These are phyloP conservation scores for Lutraria rhynchaena DNA, from an alignment of 1,140 invertebrate species.

Conservation along the genomic window DNA sequence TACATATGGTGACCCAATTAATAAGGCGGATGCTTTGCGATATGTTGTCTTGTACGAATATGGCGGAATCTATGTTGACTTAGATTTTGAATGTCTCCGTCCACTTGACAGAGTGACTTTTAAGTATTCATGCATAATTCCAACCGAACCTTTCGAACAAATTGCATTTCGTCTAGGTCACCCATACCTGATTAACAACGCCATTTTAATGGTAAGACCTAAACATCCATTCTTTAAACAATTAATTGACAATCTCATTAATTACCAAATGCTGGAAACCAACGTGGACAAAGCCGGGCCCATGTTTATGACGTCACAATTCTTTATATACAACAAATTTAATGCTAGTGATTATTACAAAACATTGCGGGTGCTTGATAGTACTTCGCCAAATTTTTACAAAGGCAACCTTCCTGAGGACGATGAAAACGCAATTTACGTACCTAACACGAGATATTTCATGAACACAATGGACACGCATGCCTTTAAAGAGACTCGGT, in stretches of 20 bases:
- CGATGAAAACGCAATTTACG: not conserved
- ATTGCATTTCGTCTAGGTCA: conserved; percentile 65
- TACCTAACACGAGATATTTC: conserved; percentile 24
- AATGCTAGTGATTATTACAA: not conserved
- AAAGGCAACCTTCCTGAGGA: not conserved
- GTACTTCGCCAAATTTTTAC: conserved; percentile 21
- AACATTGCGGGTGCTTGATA: not conserved
- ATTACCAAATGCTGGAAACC: conserved; percentile 65
- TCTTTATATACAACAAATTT: conserved; percentile 4
- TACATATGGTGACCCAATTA: conserved; percentile 66
- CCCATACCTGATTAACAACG: conserved; percentile 68
- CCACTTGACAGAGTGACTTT: conserved; percentile 60
- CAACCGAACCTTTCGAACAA: conserved; percentile 73
- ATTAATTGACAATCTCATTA: conserved; percentile 62
- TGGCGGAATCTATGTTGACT: conserved; percentile 74
- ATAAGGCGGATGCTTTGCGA: conserved; percentile 68
- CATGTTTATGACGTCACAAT: conserved; percentile 64
- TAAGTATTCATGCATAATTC: conserved; percentile 70
- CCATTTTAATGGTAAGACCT: conserved; percentile 67
- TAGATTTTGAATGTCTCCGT: conserved; percentile 71
- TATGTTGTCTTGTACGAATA: conserved; percentile 73
- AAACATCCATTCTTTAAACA: conserved; percentile 70
- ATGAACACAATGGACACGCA: not conserved
- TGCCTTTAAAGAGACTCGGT: not conserved
- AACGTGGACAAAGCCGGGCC: conserved; percentile 54